Evolutionary conservation across 2,888 invertebrate genomes (phyloP).

Genomic region (Drosophila borealis): DNA sequence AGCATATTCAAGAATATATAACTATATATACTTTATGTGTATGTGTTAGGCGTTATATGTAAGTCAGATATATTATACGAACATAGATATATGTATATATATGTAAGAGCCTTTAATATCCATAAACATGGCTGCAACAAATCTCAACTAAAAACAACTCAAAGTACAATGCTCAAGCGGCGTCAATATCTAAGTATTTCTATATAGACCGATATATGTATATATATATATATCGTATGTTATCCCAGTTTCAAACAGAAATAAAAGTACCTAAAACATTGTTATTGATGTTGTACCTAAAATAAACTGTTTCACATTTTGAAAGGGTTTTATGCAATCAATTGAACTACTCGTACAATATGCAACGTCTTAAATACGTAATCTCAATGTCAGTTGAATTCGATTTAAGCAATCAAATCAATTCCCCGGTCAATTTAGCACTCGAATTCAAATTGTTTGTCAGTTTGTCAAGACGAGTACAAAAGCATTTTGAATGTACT

Average conservation of each 20-base stretch:
- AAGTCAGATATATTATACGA: slow-evolving; percentile 10
- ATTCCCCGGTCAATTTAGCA: slow-evolving; percentile 63
- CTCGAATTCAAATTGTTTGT: slow-evolving; percentile 25
- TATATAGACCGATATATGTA: slow-evolving; percentile 5
- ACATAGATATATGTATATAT: slow-evolving; percentile 2
- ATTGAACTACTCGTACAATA: slow-evolving; percentile 11
- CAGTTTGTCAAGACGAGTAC: slow-evolving; percentile 45
- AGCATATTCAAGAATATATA: slow-evolving; percentile 27
- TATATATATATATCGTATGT: slow-evolving; percentile 5
- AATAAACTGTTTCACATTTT: slow-evolving; percentile 21
- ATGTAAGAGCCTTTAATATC: slow-evolving; percentile 22
- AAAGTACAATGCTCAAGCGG: slow-evolving; percentile 68
- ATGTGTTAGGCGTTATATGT: slow-evolving; percentile 24
- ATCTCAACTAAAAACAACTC: slow-evolving; percentile 54
- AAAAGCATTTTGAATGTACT: slow-evolving; percentile 43
- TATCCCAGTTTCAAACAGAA: slow-evolving; percentile 44
- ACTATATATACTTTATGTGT: slow-evolving; percentile 10
- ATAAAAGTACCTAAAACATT: slow-evolving; percentile 40
- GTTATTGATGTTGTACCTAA: slow-evolving; percentile 38
- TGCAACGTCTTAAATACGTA: slow-evolving; percentile 33
- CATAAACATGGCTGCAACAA: slow-evolving; percentile 48
- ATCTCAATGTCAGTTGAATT: slow-evolving; percentile 30
- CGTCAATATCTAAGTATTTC: slow-evolving; percentile 45
- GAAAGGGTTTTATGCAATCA: neutral
- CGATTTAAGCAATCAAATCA: slow-evolving; percentile 31